These are phyloP conservation scores for Elachura formosa DNA, from an alignment of 2,113 vertebrate species.

Conservation along the genomic window DNA sequence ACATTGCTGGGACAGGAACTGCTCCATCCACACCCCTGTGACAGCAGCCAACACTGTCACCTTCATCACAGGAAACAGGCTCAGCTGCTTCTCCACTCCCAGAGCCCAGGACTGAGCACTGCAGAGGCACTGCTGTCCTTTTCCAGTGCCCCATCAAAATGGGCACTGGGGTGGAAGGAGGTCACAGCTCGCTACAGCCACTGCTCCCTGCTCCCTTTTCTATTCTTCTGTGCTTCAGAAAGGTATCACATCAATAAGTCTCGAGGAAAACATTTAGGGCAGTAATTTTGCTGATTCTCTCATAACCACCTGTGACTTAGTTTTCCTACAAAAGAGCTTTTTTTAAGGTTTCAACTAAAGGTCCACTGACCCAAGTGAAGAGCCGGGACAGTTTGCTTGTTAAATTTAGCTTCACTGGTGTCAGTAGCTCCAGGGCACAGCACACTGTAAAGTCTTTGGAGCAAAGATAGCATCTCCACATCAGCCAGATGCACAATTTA, in stretches of 20 bases:
- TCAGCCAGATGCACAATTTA: background rate
- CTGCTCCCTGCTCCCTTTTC: fast-evolving
- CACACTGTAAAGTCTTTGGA: background rate
- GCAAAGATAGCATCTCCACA: background rate
- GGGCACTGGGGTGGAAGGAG: background rate
- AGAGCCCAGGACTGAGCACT: background rate
- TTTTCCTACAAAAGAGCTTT: background rate
- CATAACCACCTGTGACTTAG: background rate
- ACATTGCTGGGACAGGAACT: background rate
- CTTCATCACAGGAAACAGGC: background rate
- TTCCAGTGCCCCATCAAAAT: background rate
- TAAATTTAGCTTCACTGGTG: background rate
- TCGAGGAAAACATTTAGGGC: fast-evolving
- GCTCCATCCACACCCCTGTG: background rate
- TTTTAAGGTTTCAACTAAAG: background rate
- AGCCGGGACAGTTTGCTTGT: background rate
- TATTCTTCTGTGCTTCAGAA: fast-evolving
- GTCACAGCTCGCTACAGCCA: fast-evolving
- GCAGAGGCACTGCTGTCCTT: background rate
- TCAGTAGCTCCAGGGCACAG: background rate
- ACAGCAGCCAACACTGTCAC: background rate
- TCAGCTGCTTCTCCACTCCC: background rate
- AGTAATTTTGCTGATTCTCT: background rate
- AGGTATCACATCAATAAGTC: background rate
- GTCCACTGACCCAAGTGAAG: background rate